Base-by-base conservation (phyloP, 2,888 invertebrate genomes). In the Tortricodes alternella region DNA sequence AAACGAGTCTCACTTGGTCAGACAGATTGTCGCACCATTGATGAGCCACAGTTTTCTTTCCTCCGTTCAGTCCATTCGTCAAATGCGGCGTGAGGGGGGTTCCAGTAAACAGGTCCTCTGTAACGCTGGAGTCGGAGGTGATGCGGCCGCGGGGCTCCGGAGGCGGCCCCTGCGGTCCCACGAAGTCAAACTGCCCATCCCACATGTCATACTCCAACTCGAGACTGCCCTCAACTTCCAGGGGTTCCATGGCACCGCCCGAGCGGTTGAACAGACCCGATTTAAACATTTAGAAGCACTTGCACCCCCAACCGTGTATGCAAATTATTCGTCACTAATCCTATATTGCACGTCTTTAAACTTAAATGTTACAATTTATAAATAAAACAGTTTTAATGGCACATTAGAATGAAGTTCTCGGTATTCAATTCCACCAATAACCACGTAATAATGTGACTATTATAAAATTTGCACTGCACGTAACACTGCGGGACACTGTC, bases 171-270 rank as follows among this genome's bases (percentile, higher is more conserved):
- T 91, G 91, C 7, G 92, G 92, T 37, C 96, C 96, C 68, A 96
- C 93, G 83, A 96, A 96, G 85, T 96, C 95, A 74, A 96, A 96
- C 87, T 96, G 96, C 58, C 96, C 96, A 80, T 96, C 95, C 96
- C 96, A 96, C 93, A 96, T 94, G 77, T 96, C 96, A 82, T 95
- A 96, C 82, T 95, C 96, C 83, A 96, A 91, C 74, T 95, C 96
- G 70, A 94, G 82, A 74, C 92, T 92, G 67, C 93, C 93, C 73
- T 86, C 92, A 61, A 85, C 85, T 50, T 91, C 91, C 55, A 87
- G 74, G 34, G 82, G 74, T 62, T 90, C 84, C 89, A 90, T 89
- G 66, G 80, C 70, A 70, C 79, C 83, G 70, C 78, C 78, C 60
- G 89, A 83, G 66, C 88, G 89, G 70, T 78, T 83, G 66, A 89